Percentiles rank a stretch among this genome's conserved stretches.
Conservation (phyloP, 1,140 invertebrate species). For the Archegozetes longisetosus region DNA sequence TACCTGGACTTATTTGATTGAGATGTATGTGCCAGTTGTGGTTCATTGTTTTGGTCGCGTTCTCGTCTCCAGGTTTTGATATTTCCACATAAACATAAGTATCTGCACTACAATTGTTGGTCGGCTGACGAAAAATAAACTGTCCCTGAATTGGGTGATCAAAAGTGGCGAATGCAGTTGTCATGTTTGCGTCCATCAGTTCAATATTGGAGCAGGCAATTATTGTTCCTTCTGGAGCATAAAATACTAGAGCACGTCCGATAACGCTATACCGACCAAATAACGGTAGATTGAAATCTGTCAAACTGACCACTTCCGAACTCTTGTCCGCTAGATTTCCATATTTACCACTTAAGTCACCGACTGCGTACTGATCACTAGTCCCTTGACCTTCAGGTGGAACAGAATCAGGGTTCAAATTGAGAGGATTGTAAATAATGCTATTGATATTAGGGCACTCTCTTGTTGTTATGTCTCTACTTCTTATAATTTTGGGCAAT, state of each 20-base stretch:
- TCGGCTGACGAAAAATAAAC: constrained; percentile 62
- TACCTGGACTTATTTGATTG: constrained; percentile 37
- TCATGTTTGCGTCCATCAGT: constrained; percentile 21
- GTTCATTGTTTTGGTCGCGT: constrained; percentile 41
- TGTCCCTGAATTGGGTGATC: constrained; percentile 71
- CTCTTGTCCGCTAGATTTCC: constrained; percentile 24
- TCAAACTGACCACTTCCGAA: constrained; percentile 5
- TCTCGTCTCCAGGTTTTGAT: constrained; percentile 20
- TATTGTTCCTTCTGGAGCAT: constrained; percentile 30
- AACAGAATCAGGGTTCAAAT: constrained; percentile 25
- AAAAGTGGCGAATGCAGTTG: constrained; percentile 34
- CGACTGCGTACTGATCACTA: constrained; percentile 69
- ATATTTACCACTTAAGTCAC: constrained; percentile 73
- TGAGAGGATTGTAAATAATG: constrained; percentile 37
- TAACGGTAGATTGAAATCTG: constrained; percentile 44
- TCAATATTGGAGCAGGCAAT: constrained; percentile 37
- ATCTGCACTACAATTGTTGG: constrained; percentile 57
- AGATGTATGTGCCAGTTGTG: constrained; percentile 50
- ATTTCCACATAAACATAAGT: constrained; percentile 40
- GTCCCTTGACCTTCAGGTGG: constrained; percentile 33
- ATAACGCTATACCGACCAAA: constrained; percentile 58
- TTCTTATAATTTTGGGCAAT: constrained; percentile 30
- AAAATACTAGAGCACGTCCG: constrained; percentile 63
- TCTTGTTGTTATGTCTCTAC: constrained; percentile 25
- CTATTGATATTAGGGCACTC: constrained; percentile 29